phyloP scores from a whole-genome alignment of 2,888 invertebrate genomes.

The Drosophila rellima region DNA sequence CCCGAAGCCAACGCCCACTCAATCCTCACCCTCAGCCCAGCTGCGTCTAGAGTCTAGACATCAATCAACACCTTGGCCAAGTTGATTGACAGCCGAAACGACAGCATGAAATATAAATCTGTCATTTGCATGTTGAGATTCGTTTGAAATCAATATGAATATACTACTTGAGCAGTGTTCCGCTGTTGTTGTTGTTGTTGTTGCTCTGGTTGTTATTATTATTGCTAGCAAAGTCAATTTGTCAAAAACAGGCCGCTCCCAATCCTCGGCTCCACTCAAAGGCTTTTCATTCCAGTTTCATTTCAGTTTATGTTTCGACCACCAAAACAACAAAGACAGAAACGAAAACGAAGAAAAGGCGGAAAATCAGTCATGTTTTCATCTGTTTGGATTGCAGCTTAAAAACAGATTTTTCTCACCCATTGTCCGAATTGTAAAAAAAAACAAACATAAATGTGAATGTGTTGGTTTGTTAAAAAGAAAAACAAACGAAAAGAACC shows the following conservation, averaged over 20 bases:
- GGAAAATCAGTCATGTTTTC: conserved; percentile 52
- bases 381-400: conserved; percentile 49
- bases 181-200: conserved; percentile 26
- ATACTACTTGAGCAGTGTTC: conserved; percentile 55
- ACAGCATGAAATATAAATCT: conserved; percentile 75
- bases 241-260: conserved; percentile 65
- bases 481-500: conserved; percentile 31
- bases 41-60: conserved; percentile 61
- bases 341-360: conserved; percentile 9
- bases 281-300: conserved; percentile 47
- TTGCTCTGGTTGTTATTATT: conserved; percentile 39
- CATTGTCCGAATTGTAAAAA: conserved; percentile 30
- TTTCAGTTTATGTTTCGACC: conserved; percentile 5
- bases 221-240: conserved; percentile 73
- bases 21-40: conserved; percentile 12
- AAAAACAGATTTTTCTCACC: conserved; percentile 59
- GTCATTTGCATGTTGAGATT: conserved; percentile 78
- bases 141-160: conserved; percentile 78
- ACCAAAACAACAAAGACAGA: conserved; percentile 14
- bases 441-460: conserved; percentile 44
- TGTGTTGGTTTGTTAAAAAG: conserved; percentile 23
- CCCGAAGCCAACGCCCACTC: conserved; percentile 6
- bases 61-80: conserved; percentile 77
- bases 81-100: conserved; percentile 77
- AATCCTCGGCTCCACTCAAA: conserved; percentile 39